Base-by-base conservation (phyloP, 35 echinoderm and acorn worm species). In the Acanthaster planci region DNA sequence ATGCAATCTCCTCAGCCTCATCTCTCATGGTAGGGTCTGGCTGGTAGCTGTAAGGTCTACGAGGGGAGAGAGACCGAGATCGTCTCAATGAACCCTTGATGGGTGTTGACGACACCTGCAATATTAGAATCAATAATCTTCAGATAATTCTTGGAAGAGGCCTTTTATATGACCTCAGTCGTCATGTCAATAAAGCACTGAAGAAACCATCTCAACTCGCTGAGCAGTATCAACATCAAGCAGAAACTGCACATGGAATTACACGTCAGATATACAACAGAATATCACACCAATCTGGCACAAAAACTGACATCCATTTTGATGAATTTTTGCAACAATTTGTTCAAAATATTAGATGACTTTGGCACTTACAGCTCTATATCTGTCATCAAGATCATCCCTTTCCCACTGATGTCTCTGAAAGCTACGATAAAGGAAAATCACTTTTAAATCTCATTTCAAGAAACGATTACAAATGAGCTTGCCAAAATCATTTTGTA, bases 91-190 rank as follows among this genome's bases (percentile, higher is more conserved):
- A 21, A 0, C 35, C 56, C 67, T 83, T 89, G 40, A 82, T 50
- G 8, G 79, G 79, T 18, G 87, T 83, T n/a, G 87, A 89, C 21
- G 87, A 72, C 10, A 80, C 80, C 87, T 89, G 68, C 30, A 89
- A 42, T 18, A 40, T 47, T 47, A 6, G 12, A 47, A 47, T 47
- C 12, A 47, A 6, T 47, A 47, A 47, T 4, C 12, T 12, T 12
- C 12, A 47, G 42, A 47, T 47, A 6, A n/a, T n/a, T n/a, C n/a
- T n/a, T n/a, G n/a, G n/a, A n/a, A n/a, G n/a, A n/a, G n/a, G n/a
- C 12, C 42, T 47, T 47, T 47, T 47, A 6, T 47, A 6, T 6
- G 12, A 47, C 42, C 4, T 12, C 4, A 4, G 12, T 47, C 42
- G 42, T 47, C 42, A 47, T 6, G 42, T 6, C 42, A 47, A 12